Base-by-base conservation (phyloP, 53 echinoderm and acorn worm genomes). In the Crossaster papposus region DNA sequence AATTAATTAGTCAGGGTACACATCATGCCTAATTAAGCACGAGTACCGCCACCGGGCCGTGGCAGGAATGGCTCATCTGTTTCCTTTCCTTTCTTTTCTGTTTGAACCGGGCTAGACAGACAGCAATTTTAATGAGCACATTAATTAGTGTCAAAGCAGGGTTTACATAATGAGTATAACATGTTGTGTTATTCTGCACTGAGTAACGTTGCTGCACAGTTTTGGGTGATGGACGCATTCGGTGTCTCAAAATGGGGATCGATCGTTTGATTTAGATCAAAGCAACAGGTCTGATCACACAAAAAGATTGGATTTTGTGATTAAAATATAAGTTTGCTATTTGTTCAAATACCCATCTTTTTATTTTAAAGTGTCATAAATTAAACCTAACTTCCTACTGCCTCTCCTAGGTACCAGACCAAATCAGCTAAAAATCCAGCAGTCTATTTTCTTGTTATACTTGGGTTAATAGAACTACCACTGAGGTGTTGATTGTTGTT, bases 1-100 rank as follows among this genome's bases (percentile, higher is more conserved):
- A 81, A 81, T 81, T 83, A 65, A 83, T 83, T 83, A 83, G 83
- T 38, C 65, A 65, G 44, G 20, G 68, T 65, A 33, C 32, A 17
- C 38, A 68, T 70, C 68, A 83, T 68, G 83, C 83, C 14, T 83
- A 83, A 83, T 70, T 83, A 70, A 29, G 22, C 68, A 38, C 70
- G 70, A 54, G 65, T 68, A 24, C 22, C 70, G 26, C 13, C 15
- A 26, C 51, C 38, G 30, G 58, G 32, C 81, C n/a, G 31, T 18
- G 23, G 22, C 52, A 55, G 63, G 30, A 81, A 80, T 80, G 54
- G 55, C 17, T 55, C 62, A 55, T 54, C 24, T 74, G 10, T 63
- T 23, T 81, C 17, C 32, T 80, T 32, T 31, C 24, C 30, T 14
- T 31, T 28, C 15, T 20, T 29, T 79, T 26, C n/a, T n/a, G n/a